These are phyloP conservation scores for Poecilia picta DNA, from an alignment of 2,797 vertebrate genomes.

Conservation along the genomic window DNA sequence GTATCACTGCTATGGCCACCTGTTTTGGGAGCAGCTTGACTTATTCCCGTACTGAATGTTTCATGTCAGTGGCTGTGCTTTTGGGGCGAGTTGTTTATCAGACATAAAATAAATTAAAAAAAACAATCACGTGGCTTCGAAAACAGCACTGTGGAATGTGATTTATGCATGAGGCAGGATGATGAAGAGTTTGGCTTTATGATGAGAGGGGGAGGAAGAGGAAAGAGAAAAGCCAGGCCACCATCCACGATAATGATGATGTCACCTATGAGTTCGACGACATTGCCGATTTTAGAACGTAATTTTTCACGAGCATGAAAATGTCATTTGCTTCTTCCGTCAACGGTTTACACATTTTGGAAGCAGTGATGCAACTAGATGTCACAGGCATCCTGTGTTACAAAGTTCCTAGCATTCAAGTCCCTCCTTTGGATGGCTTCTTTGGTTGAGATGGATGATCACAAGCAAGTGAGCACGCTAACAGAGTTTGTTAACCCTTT, in stretches of 20 bases:
- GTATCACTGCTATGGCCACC: conserved; percentile 69
- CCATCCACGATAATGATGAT: conserved; percentile 50
- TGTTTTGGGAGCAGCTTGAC: conserved; percentile 54
- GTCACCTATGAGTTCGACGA: conserved; percentile 60
- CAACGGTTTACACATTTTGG: conserved; percentile 46
- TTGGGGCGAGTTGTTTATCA: conserved; percentile 62
- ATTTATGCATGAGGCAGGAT: conserved; percentile 75
- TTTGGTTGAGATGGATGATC: conserved; percentile 70
- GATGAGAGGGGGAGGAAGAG: conserved; percentile 39
- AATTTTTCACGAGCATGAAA: conserved; percentile 61
- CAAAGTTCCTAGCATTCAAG: conserved; percentile 57
- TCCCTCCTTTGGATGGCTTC: conserved; percentile 67
- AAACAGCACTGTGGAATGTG: conserved; percentile 68
- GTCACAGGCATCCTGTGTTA: conserved; percentile 42
- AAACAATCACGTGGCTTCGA: conserved; percentile 59
- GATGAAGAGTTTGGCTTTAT: conserved; percentile 67
- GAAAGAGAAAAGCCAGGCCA: conserved; percentile 41
- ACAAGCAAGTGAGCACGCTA: conserved; percentile 63
- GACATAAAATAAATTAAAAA: conserved; percentile 35
- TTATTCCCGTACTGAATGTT: conserved; percentile 68
- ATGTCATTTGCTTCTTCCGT: conserved; percentile 67
- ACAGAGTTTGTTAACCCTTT: conserved; percentile 74
- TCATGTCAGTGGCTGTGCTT: conserved; percentile 71
- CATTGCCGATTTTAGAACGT: conserved; percentile 55
- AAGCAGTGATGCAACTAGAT: conserved; percentile 58